Evolutionary conservation across 2,113 vertebrate species (phyloP), one percentile per base, ranked within the genome.

Genomic region (Eretmochelys imbricata): DNA sequence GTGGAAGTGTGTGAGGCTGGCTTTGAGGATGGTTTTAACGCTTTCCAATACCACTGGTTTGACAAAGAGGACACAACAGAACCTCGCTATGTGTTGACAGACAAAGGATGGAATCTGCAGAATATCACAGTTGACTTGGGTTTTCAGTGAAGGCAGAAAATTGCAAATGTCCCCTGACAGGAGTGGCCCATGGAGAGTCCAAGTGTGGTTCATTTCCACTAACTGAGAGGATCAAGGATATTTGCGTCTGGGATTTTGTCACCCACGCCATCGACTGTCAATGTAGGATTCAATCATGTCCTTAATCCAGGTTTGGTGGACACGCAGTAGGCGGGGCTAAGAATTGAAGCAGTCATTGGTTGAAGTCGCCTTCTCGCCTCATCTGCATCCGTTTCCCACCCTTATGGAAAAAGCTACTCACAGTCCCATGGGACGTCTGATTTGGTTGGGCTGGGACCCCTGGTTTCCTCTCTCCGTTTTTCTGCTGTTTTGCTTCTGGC

Each of bases 361-460:
- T 55, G 29, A 8, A 54, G 65, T 2, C 29, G 48, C 49, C 5
- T 2, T 85, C 6, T 24, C 14, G 19, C 6, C 0, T 62, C 4
- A 17, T 22, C 82, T 29, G 51, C 38, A 1, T 10, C 12, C 1
- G 0, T 46, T 42, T 83, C 69, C 25, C 0, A 10, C n/a, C 4
- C 1, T 0, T 17, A 3, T 0, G 0, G 31, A 50, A 8, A 19
- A 25, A 42, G 22, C 78, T 96, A 96, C 62, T 97, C 55, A 0
- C 87, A 90, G 48, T 98, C 98, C 96, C 96, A 96, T 1, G 98
- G 98, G 49, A 94, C 53, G 0, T 90, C 76, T 0, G 84, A 14
- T 35, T 57, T 87, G 92, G 16, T 19, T 38, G 35, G 53, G 0
- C 53, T 55, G 4, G 13, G 35, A 3, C 53, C 90, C 5, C 89